Conservation (phyloP, 2,888 invertebrate species). For the Vesta saturnalis region DNA sequence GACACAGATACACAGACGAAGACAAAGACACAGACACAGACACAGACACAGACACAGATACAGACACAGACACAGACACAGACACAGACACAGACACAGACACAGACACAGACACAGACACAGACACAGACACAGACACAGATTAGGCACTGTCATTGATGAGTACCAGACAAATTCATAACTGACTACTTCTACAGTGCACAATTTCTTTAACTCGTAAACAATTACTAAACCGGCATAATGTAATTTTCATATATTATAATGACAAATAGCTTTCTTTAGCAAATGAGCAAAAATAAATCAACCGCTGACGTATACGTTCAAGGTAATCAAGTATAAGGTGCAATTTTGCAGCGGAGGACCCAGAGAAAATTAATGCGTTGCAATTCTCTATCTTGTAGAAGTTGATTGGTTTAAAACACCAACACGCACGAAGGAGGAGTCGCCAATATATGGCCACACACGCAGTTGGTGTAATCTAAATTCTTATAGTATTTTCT, state of each 20-base stretch:
- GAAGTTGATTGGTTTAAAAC: conserved; percentile 50
- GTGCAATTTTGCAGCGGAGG: conserved; percentile 19
- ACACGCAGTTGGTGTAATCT: conserved; percentile 40
- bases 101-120: too few species aligned
- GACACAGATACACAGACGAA: too few species aligned
- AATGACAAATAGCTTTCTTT: conserved; percentile 33
- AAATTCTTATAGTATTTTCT: conserved; percentile 29
- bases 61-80: too few species aligned
- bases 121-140: too few species aligned
- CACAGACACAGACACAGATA: too few species aligned
- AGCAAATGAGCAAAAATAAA: conserved; percentile 28
- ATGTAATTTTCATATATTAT: conserved; percentile 30
- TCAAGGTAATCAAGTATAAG: conserved; percentile 24
- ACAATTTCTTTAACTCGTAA: not conserved
- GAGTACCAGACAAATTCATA: too few species aligned
- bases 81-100: too few species aligned
- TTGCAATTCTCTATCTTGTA: conserved; percentile 43
- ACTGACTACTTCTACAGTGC: not conserved
- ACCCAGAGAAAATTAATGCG: conserved; percentile 39
- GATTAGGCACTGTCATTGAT: too few species aligned
- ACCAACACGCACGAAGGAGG: conserved; percentile 50
- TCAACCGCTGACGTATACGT: conserved; percentile 13
- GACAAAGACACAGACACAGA: too few species aligned
- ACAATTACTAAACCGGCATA: not conserved
- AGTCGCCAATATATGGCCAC: conserved; percentile 49